Evolutionary conservation across 2,113 vertebrate genomes (phyloP), one percentile per base, ranked within the genome.

Genomic region (Ornithorhynchus anatinus): DNA sequence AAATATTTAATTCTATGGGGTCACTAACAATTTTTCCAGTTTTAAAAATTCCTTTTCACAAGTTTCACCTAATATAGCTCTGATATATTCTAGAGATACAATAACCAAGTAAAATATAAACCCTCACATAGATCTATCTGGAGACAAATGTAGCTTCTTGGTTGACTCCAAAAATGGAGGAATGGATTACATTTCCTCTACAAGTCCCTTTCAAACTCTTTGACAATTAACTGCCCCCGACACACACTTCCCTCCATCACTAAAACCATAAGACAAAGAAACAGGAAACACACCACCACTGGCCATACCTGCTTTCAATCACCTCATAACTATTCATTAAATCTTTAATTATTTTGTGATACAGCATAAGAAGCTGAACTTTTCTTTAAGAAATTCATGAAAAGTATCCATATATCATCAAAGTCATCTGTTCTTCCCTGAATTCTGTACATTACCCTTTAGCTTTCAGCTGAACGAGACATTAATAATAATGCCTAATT

Each of bases 401-500:
- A 69, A 72, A 59, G 61, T 77, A 63, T 65, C 48, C 72, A 75
- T 85, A 64, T 40, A 77, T 85, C 73, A 75, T 57, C 68, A 35
- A 68, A 72, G 63, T 31, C 67, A 80, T 77, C 64, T 56, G 25
- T 27, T 22, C 40, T 72, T 51, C 33, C 61, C 62, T 69, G 22
- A 5, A 37, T 66, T 63, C 66, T 23, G 2, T 72, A 23, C 47
- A 29, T n/a, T 60, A 42, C 44, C 72, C 57, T 75, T 58, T 61
- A 42, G 43, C 33, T 50, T 31, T 14, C 39, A 50, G 64, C 40
- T 27, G 67, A 72, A 59, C 57, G 64, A 29, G 72, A 17, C 78
- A 80, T 88, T 84, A 84, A 85, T 88, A 85, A 81, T 80, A 68
- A 84, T 81, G 73, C 80, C 72, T 77, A 82, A 88, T 77, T 82